A percentile compares a stretch with the other conserved stretches of the same genome.
These are phyloP conservation scores for Pelobates fuscus DNA, from an alignment of 2,113 vertebrate species.

Conservation along the genomic window DNA sequence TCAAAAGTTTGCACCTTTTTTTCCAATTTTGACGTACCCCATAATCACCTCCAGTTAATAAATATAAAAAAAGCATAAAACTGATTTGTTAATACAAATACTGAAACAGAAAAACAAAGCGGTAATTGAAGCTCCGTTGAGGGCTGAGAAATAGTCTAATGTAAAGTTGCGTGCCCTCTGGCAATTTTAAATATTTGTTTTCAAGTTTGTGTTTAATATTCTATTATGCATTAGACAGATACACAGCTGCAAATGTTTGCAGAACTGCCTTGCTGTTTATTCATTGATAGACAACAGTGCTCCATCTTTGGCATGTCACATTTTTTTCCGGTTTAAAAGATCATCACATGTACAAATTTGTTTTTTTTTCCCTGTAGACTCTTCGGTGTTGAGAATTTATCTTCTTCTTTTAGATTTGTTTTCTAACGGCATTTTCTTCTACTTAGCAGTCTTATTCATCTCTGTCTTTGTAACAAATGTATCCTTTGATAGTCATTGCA, in stretches of 20 bases:
- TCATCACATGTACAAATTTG: constrained; percentile 43
- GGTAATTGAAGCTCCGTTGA: background rate
- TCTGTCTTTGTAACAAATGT: constrained; percentile 47
- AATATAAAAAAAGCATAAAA: background rate
- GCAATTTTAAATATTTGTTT: constrained; percentile 3
- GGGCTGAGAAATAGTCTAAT: background rate
- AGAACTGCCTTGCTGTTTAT: background rate
- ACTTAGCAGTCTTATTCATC: background rate
- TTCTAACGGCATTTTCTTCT: constrained; percentile 37
- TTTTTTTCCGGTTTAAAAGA: constrained; percentile 40
- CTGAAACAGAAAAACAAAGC: background rate
- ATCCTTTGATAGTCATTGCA: constrained; percentile 18
- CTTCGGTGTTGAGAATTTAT: constrained; percentile 36
- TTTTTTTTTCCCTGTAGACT: constrained; percentile 42
- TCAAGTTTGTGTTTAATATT: constrained; percentile 1
- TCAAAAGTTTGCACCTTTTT: too few relatives aligned
- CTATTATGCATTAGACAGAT: constrained; percentile 8
- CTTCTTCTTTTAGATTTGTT: constrained; percentile 43
- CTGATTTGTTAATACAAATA: background rate
- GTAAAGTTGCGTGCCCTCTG: background rate
- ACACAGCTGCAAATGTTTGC: background rate
- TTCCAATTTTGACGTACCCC: too few relatives aligned
- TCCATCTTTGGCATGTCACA: constrained; percentile 24
- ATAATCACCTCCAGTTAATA: background rate
- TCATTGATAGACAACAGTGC: background rate